Evolutionary conservation across 2,888 invertebrate species (phyloP).

Genomic region (Drosophila macrospina): DNA sequence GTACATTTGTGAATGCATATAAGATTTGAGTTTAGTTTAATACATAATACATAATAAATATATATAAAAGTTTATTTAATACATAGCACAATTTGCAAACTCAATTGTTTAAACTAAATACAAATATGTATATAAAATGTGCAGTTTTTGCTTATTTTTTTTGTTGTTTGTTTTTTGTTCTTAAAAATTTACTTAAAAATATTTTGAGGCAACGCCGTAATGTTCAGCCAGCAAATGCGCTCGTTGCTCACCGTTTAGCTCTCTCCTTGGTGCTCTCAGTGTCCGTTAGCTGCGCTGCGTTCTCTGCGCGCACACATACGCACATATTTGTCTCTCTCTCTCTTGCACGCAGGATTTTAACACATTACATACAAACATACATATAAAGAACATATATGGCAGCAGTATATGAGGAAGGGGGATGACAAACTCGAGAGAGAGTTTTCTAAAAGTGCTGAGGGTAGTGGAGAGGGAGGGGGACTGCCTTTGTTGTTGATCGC

Average conservation of each 20-base stretch:
- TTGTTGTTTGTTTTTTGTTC: background rate
- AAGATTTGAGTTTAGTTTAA: background rate
- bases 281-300: constrained; percentile 19
- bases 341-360: constrained; percentile 13
- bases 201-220: constrained; percentile 78
- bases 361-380: constrained; percentile 36
- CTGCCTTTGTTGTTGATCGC: constrained; percentile 43
- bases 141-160: background rate
- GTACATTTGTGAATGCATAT: too few relatives aligned
- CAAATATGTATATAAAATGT: constrained; percentile 34
- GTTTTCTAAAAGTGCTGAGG: background rate
- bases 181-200: constrained; percentile 34
- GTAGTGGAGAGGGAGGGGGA: background rate
- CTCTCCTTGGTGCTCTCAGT: constrained; percentile 55
- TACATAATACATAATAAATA: constrained; percentile 5
- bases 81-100: constrained; percentile 50
- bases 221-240: constrained; percentile 83
- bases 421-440: background rate
- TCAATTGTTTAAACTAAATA: constrained; percentile 45
- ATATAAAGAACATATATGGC: constrained; percentile 41
- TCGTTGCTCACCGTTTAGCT: constrained; percentile 68
- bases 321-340: constrained; percentile 10
- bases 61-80: constrained; percentile 40
- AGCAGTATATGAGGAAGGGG: constrained; percentile 23
- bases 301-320: too few relatives aligned